Base-by-base conservation (phyloP, 2,888 invertebrate species). In the Acleris sparsana region DNA sequence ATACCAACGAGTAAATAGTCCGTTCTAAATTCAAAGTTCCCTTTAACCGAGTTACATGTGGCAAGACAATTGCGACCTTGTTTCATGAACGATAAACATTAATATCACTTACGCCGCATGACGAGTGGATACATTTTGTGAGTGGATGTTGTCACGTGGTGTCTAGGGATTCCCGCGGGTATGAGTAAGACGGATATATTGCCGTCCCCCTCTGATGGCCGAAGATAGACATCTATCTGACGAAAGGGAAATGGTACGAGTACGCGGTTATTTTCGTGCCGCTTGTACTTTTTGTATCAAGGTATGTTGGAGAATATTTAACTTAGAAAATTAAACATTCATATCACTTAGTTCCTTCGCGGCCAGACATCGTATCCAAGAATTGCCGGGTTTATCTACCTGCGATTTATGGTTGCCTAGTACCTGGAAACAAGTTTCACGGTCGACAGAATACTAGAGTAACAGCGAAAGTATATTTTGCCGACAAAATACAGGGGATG, bases 171-270 rank as follows among this genome's bases (percentile, higher is more conserved):
- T 80, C 80, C 80, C 79, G 76, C 75, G 77, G 73, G 87, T 74
- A 82, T 63, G 81, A 86, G 73, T 69, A 84, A 83, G 85, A 84
- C 67, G 73, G 73, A 67, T 6, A 67, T 78, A 71, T 74, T 75
- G 75, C 70, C 72, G 67, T 86, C 79, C 78, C 83, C 69, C 77
- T 84, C 82, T 78, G 76, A 80, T 82, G 81, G 80, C 82, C 80
- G 80, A 83, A 86, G 88, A 86, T 86, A 86, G 85, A 83, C 80
- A 84, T 85, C 80, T 86, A 83, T 79, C 76, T 77, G 82, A 83
- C 80, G 87, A 87, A 87, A 89, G 86, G 85, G 87, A 87, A 89
- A 86, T 83, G 81, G 77, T 80, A 78, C 81, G 80, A 77, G 78
- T 77, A 77, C 72, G 77, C 72, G 73, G 79, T 80, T 87, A 85